Percentiles rank a stretch among this genome's conserved stretches.
These are phyloP conservation scores for Bombus balteatus DNA, from an alignment of 1,140 invertebrate genomes.

Conservation along the genomic window DNA sequence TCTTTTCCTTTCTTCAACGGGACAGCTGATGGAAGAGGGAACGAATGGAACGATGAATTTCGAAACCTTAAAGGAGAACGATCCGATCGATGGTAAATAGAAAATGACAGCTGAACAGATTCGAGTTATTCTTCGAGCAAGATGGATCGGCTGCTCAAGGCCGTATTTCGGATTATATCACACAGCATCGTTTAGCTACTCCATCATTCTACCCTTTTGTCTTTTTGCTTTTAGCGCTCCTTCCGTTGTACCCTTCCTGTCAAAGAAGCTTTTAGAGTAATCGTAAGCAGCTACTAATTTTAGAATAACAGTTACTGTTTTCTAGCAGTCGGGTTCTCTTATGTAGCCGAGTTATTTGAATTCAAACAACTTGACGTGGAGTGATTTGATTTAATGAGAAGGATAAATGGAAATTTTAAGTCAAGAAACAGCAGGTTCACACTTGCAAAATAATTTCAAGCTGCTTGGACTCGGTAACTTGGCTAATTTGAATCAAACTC, in stretches of 20 bases:
- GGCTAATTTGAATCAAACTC: neutral
- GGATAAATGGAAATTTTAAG: neutral
- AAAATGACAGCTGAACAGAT: constrained; percentile 11
- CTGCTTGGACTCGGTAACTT: neutral
- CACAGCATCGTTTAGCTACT: neutral
- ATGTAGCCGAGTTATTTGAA: neutral
- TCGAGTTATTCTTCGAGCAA: neutral
- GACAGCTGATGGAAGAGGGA: neutral
- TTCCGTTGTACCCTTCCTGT: neutral
- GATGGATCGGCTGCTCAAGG: constrained; percentile 15
- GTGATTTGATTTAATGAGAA: neutral
- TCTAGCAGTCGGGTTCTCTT: neutral
- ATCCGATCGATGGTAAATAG: constrained; percentile 24
- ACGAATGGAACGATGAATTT: neutral
- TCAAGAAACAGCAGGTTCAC: neutral
- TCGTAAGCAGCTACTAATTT: neutral
- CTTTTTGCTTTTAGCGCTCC: neutral
- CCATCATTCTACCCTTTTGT: neutral
- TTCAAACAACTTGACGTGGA: neutral
- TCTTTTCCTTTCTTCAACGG: neutral
- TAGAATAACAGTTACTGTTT: neutral
- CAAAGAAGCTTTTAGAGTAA: neutral
- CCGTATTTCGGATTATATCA: constrained; percentile 1
- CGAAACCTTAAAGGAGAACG: neutral
- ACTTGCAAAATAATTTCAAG: neutral